Conservation (phyloP, 2,113 vertebrate species). For the Corythoichthys haematopterus region DNA sequence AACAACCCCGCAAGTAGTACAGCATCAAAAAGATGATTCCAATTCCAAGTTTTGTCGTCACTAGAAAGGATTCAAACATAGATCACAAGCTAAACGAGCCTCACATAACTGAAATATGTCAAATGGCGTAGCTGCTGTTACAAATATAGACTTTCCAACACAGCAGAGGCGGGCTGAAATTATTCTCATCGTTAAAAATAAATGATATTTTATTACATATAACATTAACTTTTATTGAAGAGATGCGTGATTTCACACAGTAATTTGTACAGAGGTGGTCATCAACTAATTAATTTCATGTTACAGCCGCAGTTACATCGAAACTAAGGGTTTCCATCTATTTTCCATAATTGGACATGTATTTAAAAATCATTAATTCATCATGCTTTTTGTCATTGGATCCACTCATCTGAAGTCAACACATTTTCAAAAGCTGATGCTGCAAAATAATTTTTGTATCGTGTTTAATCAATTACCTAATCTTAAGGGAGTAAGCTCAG, state of each 20-base stretch:
- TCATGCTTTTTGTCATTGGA: neutral
- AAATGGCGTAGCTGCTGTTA: neutral
- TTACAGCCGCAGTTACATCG: constrained; percentile 2
- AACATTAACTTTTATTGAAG: constrained; percentile 10
- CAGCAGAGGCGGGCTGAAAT: constrained; percentile 3
- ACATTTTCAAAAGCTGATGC: neutral
- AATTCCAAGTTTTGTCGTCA: neutral
- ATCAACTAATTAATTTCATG: neutral
- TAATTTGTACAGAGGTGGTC: neutral
- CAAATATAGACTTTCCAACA: constrained; percentile 2
- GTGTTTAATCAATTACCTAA: neutral
- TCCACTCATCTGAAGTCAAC: neutral
- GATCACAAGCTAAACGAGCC: neutral
- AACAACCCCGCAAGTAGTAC: neutral
- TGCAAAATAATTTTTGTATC: neutral
- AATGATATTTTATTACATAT: constrained; percentile 5
- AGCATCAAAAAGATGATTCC: neutral
- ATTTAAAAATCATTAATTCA: neutral
- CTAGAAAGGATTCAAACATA: neutral
- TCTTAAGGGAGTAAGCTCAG: neutral
- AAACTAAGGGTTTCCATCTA: neutral
- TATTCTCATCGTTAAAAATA: constrained; percentile 4
- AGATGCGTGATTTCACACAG: constrained; percentile 7
- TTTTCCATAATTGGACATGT: neutral
- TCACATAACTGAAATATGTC: neutral